A percentile compares a stretch with the other conserved stretches of the same genome.
phyloP scores from a whole-genome alignment of 2,888 invertebrate genomes.

The Venustoraphidia nigricollis region DNA sequence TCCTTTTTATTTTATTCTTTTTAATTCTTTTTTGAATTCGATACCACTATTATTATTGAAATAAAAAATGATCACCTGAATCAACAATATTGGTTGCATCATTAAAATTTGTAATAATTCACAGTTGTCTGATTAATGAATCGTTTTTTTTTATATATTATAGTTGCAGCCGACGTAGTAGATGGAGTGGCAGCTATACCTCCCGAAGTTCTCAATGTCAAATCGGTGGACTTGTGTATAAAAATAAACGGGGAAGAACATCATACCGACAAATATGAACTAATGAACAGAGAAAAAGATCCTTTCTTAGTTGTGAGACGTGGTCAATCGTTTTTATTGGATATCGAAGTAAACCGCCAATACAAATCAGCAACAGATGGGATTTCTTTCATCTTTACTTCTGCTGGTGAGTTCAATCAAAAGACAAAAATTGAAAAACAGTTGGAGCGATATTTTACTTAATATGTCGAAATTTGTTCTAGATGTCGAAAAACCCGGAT shows the following conservation, averaged over 20 bases:
- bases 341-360: slow-evolving; percentile 55
- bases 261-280: slow-evolving; percentile 61
- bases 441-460: neutral
- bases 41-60: too few relatives aligned
- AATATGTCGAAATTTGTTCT: slow-evolving; percentile 12
- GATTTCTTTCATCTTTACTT: slow-evolving; percentile 69
- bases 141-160: neutral
- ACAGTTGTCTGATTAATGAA: neutral
- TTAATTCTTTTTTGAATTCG: too few relatives aligned
- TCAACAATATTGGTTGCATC: too few relatives aligned
- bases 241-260: slow-evolving; percentile 61
- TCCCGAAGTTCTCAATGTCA: slow-evolving; percentile 50
- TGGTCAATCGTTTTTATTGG: slow-evolving; percentile 65
- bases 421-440: too few relatives aligned
- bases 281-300: slow-evolving; percentile 40
- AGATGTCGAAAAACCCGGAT: slow-evolving; percentile 62
- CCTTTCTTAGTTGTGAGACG: slow-evolving; percentile 62
- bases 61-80: too few relatives aligned
- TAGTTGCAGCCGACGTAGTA: slow-evolving; percentile 8
- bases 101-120: too few relatives aligned
- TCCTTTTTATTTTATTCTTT: too few relatives aligned
- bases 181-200: slow-evolving; percentile 16
- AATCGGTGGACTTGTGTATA: slow-evolving; percentile 57
- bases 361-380: slow-evolving; percentile 62
- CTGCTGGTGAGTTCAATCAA: slow-evolving; percentile 37